Conservation (phyloP, 2,888 invertebrate species). For the Netelia inedita region DNA sequence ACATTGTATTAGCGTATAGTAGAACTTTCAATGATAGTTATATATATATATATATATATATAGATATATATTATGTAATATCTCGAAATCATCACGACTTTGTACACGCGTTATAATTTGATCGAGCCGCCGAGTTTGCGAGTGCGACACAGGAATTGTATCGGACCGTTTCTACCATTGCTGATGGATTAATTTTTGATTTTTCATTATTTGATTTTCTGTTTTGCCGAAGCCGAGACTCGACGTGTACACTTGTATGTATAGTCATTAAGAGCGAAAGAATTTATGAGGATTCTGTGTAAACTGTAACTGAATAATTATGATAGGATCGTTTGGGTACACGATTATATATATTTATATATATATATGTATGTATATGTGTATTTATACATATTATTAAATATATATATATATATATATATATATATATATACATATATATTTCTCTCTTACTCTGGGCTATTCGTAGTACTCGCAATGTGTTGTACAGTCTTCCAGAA, state of each 20-base stretch:
- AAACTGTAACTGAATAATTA: conserved; percentile 50
- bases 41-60: conserved; percentile 5
- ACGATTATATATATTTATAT: conserved; percentile 12
- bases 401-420: conserved; percentile 3
- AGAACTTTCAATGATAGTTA: conserved; percentile 42
- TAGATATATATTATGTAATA: conserved; percentile 3
- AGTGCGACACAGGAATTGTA: conserved; percentile 20
- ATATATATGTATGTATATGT: neutral
- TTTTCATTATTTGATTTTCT: neutral
- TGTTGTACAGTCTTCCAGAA: conserved; percentile 70
- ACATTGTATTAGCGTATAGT: conserved; percentile 50
- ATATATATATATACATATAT: neutral
- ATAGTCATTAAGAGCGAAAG: conserved; percentile 50
- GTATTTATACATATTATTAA: too few relatives aligned
- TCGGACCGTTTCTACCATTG: neutral
- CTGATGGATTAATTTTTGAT: neutral
- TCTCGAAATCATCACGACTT: conserved; percentile 44
- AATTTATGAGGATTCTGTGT: conserved; percentile 37
- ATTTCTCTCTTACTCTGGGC: conserved; percentile 37
- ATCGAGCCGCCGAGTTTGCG: conserved; percentile 8
- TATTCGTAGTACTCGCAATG: conserved; percentile 57
- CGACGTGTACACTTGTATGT: conserved; percentile 50
- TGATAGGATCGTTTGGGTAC: conserved; percentile 27
- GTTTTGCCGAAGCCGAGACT: neutral
- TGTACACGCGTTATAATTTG: conserved; percentile 42